phyloP scores from a whole-genome alignment of 35 echinoderm and acorn worm species.

The Lytechinus pictus region DNA sequence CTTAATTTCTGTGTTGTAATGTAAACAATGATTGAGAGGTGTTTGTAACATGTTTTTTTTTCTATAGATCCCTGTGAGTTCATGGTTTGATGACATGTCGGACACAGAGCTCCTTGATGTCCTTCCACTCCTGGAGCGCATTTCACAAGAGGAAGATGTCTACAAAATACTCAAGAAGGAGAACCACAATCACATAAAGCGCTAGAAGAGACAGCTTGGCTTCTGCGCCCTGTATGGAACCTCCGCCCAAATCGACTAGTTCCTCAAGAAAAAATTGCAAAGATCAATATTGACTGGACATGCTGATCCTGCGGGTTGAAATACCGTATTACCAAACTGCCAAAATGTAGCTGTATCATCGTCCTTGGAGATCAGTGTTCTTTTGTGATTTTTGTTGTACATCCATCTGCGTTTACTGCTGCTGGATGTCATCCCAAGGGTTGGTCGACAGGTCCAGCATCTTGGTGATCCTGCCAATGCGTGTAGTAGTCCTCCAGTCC shows the following conservation, averaged over 20 bases:
- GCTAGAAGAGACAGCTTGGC: constrained; percentile 59
- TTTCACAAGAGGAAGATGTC: constrained; percentile 90
- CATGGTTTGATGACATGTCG: constrained; percentile 98
- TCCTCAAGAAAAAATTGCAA: background rate
- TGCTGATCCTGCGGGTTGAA: background rate
- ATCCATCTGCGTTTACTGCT: background rate
- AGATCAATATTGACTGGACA: background rate
- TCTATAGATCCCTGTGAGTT: constrained; percentile 91
- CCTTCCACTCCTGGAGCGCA: constrained; percentile 88
- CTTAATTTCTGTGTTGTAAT: background rate
- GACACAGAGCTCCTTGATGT: constrained; percentile 95
- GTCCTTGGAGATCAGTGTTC: background rate
- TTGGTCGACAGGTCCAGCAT: background rate
- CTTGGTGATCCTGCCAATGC: background rate
- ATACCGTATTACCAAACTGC: constrained; percentile 11
- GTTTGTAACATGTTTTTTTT: constrained; percentile 9
- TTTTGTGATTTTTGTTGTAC: background rate
- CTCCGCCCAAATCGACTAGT: constrained; percentile 16
- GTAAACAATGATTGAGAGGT: background rate
- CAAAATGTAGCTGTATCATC: background rate
- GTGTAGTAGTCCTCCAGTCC: background rate
- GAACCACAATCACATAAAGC: constrained; percentile 97
- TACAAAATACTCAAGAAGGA: constrained; percentile 96
- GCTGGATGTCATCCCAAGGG: background rate
- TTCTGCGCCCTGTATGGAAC: background rate